A percentile compares a stretch with the other conserved stretches of the same genome.
phyloP scores from a whole-genome alignment of 2,797 vertebrate genomes.

The Danionella dracula region DNA sequence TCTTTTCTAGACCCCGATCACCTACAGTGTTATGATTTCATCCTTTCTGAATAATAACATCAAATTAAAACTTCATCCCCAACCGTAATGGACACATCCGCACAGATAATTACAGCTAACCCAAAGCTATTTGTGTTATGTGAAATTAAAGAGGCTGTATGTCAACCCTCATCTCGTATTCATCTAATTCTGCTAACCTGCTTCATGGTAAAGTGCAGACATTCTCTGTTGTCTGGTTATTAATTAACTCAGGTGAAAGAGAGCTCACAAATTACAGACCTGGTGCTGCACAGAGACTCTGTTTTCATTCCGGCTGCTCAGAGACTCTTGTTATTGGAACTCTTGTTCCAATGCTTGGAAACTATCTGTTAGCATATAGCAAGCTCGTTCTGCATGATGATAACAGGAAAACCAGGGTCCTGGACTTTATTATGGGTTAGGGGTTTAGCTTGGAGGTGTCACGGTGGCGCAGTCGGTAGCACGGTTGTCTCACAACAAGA shows the following conservation, averaged over 20 bases:
- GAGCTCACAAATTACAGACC: constrained; percentile 32
- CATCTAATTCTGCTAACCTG: constrained; percentile 41
- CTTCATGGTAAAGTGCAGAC: constrained; percentile 36
- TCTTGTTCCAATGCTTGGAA: constrained; percentile 21
- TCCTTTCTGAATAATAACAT: constrained; percentile 47
- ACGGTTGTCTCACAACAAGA: too few species aligned
- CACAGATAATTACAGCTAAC: constrained; percentile 51
- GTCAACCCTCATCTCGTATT: constrained; percentile 45
- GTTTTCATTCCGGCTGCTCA: constrained; percentile 12
- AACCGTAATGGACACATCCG: constrained; percentile 49
- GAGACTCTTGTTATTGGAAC: constrained; percentile 14
- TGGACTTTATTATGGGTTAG: constrained; percentile 49
- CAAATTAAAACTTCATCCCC: constrained; percentile 46
- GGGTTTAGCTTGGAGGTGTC: too few species aligned
- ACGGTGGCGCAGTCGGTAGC: too few species aligned
- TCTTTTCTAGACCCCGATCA: constrained; percentile 12
- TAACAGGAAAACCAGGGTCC: constrained; percentile 40
- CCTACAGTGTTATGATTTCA: constrained; percentile 38
- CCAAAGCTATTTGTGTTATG: constrained; percentile 48
- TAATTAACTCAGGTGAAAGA: constrained; percentile 40
- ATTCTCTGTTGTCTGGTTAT: constrained; percentile 37
- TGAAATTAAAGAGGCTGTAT: constrained; percentile 40
- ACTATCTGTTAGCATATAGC: constrained; percentile 40
- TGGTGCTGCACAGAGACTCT: constrained; percentile 5
- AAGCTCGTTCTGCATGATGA: constrained; percentile 28